These are phyloP conservation scores for Mormyrus iriodes DNA, from an alignment of 2,113 vertebrate genomes.

Conservation along the genomic window DNA sequence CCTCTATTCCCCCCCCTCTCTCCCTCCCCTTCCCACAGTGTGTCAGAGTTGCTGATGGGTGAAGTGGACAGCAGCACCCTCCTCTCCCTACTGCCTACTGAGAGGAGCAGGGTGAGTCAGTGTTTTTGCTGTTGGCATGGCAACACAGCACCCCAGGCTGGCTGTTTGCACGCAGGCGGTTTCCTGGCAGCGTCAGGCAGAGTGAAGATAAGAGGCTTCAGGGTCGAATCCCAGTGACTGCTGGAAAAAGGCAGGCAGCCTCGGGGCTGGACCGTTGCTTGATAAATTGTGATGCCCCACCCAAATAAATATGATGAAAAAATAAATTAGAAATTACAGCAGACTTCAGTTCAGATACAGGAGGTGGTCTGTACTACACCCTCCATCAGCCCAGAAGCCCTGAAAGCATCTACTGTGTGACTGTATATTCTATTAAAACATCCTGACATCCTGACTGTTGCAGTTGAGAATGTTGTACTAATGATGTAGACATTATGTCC, in stretches of 20 bases:
- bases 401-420: not conserved
- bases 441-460: not conserved
- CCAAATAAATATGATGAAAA: not conserved
- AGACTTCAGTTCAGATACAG: no score
- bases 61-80: constrained; percentile 92
- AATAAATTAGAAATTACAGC: not conserved
- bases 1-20: not conserved
- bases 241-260: not conserved
- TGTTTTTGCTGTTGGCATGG: not conserved
- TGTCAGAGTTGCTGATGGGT: constrained; percentile 92
- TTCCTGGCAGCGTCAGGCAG: constrained; percentile 19
- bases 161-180: constrained; percentile 11
- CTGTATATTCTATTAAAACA: not conserved
- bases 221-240: not conserved
- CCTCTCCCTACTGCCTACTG: constrained; percentile 78
- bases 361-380: not conserved
- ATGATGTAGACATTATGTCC: not conserved
- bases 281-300: not conserved
- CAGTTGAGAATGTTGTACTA: not conserved
- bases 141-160: not conserved
- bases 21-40: constrained; percentile 46
- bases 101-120: constrained; percentile 79
- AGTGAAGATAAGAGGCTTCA: not conserved
- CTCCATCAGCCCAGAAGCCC: not conserved
- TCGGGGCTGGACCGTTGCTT: not conserved